Conservation (phyloP, 2,888 invertebrate genomes). For the Patella ulyssiponensis region DNA sequence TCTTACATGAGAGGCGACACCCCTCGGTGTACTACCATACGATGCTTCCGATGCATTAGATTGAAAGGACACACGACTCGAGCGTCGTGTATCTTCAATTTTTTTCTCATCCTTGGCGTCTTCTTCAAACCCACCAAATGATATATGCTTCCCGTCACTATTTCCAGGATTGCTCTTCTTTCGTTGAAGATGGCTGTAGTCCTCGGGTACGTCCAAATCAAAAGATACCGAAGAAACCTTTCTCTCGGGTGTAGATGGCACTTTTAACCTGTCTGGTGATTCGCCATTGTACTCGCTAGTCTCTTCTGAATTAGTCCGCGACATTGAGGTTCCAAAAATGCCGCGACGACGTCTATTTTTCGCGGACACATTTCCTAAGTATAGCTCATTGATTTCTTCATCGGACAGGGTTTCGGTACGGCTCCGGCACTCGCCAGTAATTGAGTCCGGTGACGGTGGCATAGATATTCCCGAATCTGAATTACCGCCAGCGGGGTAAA, state of each 20-base stretch:
- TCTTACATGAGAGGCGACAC: constrained; percentile 44
- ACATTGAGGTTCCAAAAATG: not conserved
- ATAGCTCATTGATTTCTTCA: constrained; percentile 40
- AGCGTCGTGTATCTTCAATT: not conserved
- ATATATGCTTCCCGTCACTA: not conserved
- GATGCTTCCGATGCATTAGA: not conserved
- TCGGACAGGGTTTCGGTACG: constrained; percentile 25
- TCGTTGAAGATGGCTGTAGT: not conserved
- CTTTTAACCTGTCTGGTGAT: not conserved
- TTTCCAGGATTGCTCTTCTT: not conserved
- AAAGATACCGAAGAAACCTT: not conserved
- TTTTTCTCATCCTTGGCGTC: not conserved
- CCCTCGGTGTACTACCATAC: not conserved
- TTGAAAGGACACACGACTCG: not conserved
- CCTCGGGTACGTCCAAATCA: not conserved
- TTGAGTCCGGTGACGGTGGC: not conserved
- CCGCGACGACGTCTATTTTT: constrained; percentile 27
- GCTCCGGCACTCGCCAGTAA: not conserved
- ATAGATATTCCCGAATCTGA: not conserved
- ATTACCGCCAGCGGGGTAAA: not conserved
- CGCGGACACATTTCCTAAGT: constrained; percentile 39
- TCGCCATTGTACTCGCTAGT: not conserved
- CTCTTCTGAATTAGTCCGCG: not conserved
- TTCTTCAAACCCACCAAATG: constrained; percentile 6
- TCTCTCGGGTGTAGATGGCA: not conserved